Evolutionary conservation across 2,113 vertebrate genomes (phyloP), one percentile per base, ranked within the genome.

Genomic region (Serilophus lunatus): DNA sequence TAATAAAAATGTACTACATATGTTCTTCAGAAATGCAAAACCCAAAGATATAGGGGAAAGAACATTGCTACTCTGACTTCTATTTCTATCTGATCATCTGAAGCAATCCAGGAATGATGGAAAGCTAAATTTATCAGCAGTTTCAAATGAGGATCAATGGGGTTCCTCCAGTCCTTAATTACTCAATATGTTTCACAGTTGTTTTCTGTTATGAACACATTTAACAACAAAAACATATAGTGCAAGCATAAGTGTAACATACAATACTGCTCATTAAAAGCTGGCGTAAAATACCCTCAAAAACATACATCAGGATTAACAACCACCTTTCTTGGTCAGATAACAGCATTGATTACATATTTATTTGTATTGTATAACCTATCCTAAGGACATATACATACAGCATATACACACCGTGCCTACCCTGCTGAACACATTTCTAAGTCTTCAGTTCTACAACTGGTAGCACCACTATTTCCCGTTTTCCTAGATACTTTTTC

Each of bases 91-190:
- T 90, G 80, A 97, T 92, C 89, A 90, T 95, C 90, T 94, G 92
- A 94, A 93, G 76, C 40, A 91, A 88, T 23, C 35, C 88, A 86
- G 19, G 28, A 88, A 56, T n/a, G 57, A 96, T 60, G 63, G 54
- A 95, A 97, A 96, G 82, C 69, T 92, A 82, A 96, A 96, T 93
- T 94, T 95, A 95, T 93, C 81, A 90, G 77, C 80, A 90, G 56
- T 93, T 96, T 94, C 72, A 87, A 96, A 91, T 74, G 88, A 74
- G 49, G 82, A 93, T 91, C 94, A 93, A 53, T 57, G 81, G 50
- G 63, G 82, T 96, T 96, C 89, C 95, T 96, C 70, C 85, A 90
- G 86, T 80, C 61, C 82, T 92, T 92, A 95, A 94, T 93, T 96
- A 88, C 28, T 10, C 87, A 91, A 90, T 28, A 22, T 82, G 72